Base-by-base conservation (phyloP, 2,888 invertebrate species). In the Trimorus sp. region DNA sequence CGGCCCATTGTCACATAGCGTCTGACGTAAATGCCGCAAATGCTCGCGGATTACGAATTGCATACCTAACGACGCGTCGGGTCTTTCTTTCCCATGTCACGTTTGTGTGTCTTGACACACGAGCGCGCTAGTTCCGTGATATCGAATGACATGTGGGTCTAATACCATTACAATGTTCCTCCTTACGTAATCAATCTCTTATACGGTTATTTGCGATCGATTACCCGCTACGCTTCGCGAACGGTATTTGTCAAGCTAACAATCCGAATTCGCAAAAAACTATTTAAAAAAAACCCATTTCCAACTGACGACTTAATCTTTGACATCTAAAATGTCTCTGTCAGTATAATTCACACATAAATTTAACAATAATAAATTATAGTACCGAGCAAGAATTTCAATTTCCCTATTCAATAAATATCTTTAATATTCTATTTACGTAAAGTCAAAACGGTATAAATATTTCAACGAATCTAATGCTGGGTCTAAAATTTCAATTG, bases 141-240 rank as follows among this genome's bases (percentile, higher is more conserved):
- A 77, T 77, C 69, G 77, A 78, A 74, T 82, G 77, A 82, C 82
- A 82, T 65, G 60, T 68, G 77, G 56, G 62, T 69, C 60, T 69
- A 73, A 76, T 66, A 56, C 54, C 65, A 60, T 63, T 73, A 68
- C 62, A 68, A 68, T 71, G 51, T 62, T 58, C 42, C 37, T 11
- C 36, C 54, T 80, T 80, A 40, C 62, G 56, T 63, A 73, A 73
- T 76, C 76, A 60, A 63, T 60, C 69, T 69, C 62, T 65, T 42
- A 53, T 70, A 58, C 51, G 38, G 26, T 58, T 70, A 62, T 59
- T 49, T 40, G 42, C 69, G 36, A 78, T 78, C 78, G 54, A 71
- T 69, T 63, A 16, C 2, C 7, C 49, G 48, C 16, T 56, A 65
- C 15, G 56, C 26, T 16, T 16, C 38, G 4, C 36, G 1, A 62